Evolutionary conservation across 2,888 invertebrate species (phyloP).

Genomic region (Clusia tigrina): DNA sequence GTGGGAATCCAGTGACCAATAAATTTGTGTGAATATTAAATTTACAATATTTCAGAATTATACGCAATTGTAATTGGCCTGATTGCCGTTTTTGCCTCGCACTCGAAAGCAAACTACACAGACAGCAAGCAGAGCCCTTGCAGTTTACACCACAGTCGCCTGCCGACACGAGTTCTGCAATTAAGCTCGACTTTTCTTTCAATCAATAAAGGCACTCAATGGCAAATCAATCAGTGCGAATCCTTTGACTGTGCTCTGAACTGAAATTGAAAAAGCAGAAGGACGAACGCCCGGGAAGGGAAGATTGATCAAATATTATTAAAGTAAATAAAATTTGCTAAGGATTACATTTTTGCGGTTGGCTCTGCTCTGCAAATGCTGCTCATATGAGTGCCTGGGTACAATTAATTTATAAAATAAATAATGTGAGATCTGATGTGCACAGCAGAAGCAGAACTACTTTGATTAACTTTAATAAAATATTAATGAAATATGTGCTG

Average conservation of each 20-base stretch:
- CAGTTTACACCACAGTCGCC: neutral
- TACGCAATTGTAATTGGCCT: neutral
- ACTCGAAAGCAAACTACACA: no score
- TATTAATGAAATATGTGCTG: neutral
- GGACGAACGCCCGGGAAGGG: neutral
- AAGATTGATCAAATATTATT: no score
- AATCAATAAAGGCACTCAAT: neutral
- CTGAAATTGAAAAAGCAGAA: constrained; percentile 13
- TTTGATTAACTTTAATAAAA: neutral
- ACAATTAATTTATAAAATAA: neutral
- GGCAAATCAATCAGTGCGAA: constrained; percentile 52
- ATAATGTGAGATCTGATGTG: no score
- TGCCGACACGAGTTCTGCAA: neutral
- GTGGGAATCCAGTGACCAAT: neutral
- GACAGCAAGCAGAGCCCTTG: no score
- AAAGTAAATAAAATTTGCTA: no score
- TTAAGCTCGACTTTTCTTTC: no score
- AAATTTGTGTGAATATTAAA: neutral
- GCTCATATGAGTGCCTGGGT: no score
- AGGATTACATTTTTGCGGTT: no score
- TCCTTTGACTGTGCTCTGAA: constrained; percentile 36
- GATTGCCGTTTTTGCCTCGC: neutral
- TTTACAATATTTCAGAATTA: no score
- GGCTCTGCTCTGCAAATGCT: no score
- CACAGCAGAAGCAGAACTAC: no score